Base-by-base conservation (phyloP, 2,888 invertebrate genomes). In the Drosophila antonietae region DNA sequence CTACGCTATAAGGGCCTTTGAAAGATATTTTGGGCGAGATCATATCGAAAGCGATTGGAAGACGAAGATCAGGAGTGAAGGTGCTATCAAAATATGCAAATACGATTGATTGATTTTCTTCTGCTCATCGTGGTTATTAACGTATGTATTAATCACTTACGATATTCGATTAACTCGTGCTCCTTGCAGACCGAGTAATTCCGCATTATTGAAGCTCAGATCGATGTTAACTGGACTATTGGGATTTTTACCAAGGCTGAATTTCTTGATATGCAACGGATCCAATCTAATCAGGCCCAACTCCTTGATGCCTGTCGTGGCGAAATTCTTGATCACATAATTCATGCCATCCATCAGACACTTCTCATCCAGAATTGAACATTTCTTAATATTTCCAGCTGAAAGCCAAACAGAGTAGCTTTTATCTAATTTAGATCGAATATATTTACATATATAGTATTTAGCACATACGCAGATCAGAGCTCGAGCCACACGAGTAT, bases 161-260 rank as follows among this genome's bases (percentile, higher is more conserved):
- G 74, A 59, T 8, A 84, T 63, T 37, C 63, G 70, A 23, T 70
- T 58, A 0, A 91, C 46, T 20, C 70, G 75, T 0, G 76, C 72
- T 1, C 70, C 53, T 4, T 77, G 73, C 1, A 93, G 68, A 0
- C 93, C 93, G 41, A 75, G 37, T 12, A 93, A 56, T 18, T 89
- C 79, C 5, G 91, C 74, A 53, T 93, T 86, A 14, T 52, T 81
- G 41, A 93, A 91, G 39, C 70, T 82, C 3, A 93, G 67, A 58
- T 91, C 90, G 18, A 93, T 68, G 73, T 78, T 92, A 2, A 93
- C 91, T 0, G 93, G 91, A 79, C 93, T 92, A 5, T 79, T 73
- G 2, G 85, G 75, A 67, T 91, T 90, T 63, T 85, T 90, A 3
- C 77, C 81, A 39, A 93, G 66, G 6, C 64, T 56, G 20, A 93